phyloP scores from a whole-genome alignment of 30 jellyfish, hydroid and myxozoan genomes.

The Mastigias papua region DNA sequence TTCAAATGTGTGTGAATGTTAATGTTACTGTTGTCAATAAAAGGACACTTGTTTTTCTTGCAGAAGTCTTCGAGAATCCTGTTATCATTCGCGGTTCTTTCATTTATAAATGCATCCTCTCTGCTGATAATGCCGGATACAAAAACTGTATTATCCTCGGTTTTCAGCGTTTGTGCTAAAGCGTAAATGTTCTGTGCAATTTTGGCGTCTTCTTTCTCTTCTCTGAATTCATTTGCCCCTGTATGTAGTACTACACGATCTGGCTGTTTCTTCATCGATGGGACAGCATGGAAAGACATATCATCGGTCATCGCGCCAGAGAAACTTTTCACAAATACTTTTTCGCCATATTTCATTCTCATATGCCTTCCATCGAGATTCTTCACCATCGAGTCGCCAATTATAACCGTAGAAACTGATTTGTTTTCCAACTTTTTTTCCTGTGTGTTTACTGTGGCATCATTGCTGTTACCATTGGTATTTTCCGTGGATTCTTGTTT shows the following conservation, averaged over 20 bases:
- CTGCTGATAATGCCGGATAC: slow-evolving; percentile 33
- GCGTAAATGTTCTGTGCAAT: slow-evolving; percentile 5
- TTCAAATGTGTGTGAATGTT: slow-evolving; percentile 28
- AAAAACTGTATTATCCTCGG: slow-evolving; percentile 18
- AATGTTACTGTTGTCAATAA: slow-evolving; percentile 50
- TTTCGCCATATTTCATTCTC: background rate
- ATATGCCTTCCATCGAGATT: background rate
- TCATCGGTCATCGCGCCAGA: background rate
- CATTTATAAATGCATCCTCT: slow-evolving; percentile 35
- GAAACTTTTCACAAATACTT: background rate
- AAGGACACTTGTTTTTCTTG: slow-evolving; percentile 20
- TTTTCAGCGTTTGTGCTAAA: background rate
- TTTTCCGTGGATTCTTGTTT: slow-evolving; percentile 9
- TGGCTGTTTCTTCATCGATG: background rate
- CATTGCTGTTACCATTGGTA: background rate
- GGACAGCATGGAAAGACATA: background rate
- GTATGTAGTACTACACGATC: background rate
- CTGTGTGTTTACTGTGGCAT: slow-evolving; percentile 6
- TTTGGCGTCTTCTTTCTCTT: background rate
- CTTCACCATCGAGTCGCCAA: background rate
- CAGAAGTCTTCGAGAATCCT: slow-evolving; percentile 48
- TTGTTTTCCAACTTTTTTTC: background rate
- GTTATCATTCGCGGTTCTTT: slow-evolving; percentile 50
- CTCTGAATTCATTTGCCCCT: background rate
- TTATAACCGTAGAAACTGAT: background rate